Conservation (phyloP, 2,797 vertebrate species). For the Siniperca obscura region DNA sequence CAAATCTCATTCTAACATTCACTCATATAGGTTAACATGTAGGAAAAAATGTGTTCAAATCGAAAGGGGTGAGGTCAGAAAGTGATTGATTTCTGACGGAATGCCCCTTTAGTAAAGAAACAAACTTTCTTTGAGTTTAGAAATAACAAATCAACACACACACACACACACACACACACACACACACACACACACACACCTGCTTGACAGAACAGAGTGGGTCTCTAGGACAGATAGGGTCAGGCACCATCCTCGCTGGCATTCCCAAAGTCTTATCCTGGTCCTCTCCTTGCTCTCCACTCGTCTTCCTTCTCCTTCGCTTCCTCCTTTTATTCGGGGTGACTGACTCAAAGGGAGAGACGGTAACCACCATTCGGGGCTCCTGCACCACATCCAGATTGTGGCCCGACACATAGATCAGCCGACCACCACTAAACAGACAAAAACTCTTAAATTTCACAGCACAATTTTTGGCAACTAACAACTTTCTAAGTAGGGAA, state of each 20-base stretch:
- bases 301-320: conserved; percentile 59
- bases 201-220: conserved; percentile 82
- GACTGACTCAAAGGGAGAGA: conserved; percentile 76
- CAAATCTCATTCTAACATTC: no score
- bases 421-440: conserved; percentile 89
- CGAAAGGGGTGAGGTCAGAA: no score
- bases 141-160: background rate
- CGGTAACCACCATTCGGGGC: conserved; percentile 90
- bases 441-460: background rate
- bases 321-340: conserved; percentile 54
- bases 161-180: background rate
- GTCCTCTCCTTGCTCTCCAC: conserved; percentile 47
- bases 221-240: conserved; percentile 80
- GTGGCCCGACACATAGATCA: conserved; percentile 89
- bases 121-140: background rate
- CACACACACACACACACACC: conserved; percentile 54
- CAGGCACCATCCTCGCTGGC: conserved; percentile 80
- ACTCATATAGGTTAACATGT: no score
- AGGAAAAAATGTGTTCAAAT: no score
- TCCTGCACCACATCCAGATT: conserved; percentile 95
- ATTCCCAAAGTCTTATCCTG: conserved; percentile 51
- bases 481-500: background rate
- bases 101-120: background rate
- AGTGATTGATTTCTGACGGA: no score
- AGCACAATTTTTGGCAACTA: no score